Base-by-base conservation (phyloP, 2,888 invertebrate species). In the Diabrotica balteata region DNA sequence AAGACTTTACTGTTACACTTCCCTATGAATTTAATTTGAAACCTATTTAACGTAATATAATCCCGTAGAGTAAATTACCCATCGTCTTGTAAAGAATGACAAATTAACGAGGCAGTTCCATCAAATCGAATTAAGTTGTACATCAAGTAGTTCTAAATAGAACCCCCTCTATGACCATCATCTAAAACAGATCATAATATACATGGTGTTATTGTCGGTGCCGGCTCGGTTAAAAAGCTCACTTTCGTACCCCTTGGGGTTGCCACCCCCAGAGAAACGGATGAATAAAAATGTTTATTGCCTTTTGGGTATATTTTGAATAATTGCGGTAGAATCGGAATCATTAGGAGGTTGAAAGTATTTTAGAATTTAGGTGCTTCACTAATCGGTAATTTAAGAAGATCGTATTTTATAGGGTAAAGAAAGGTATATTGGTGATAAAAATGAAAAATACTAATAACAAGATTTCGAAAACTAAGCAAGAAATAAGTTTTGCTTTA, bases 41-140 rank as follows among this genome's bases (percentile, higher is more conserved):
- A 32, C 32, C 32, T 32, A 32, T 32, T 32, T 32, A 32, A 32
- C 32, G 32, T 32, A 52, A 52, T 52, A 52, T 9, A 55, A 59
- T 63, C 63, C 66, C 62, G 59, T 46, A 17, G 54, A 32, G 53
- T 66, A 66, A 68, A 65, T 68, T 66, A 65, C 53, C 59, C 53
- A 59, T 7, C 42, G 46, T 44, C 65, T 66, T 59, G 62, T 63
- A 66, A 57, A 62, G 43, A 50, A 50, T 63, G 66, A 70, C 70
- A 68, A 63, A 71, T 72, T 72, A 72, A 72, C 72, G 66, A 70
- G 68, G 57, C 55, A 42, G 67, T 68, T 67, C 74, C 66, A 70
- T 75, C 75, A 73, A 70, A 72, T 59, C 69, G 73, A 73, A 76
- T 75, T 75, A 76, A 76, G 75, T 73, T 73, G 70, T 76, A 73